phyloP scores from a whole-genome alignment of 2,113 vertebrate genomes.

The Rhynchomys soricoides region DNA sequence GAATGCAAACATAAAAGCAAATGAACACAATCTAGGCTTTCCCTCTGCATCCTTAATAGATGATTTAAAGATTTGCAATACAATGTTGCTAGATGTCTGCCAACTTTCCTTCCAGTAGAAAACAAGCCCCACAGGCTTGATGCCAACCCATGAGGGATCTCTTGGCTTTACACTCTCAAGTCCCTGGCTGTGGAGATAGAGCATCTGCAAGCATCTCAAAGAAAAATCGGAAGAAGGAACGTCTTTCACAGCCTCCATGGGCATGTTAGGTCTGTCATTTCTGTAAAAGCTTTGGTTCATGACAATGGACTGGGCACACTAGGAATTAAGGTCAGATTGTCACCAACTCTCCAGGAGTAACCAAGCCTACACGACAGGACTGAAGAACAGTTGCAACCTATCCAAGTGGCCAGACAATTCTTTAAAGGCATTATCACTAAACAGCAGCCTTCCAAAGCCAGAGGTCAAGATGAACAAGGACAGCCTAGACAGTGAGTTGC shows the following conservation, averaged over 20 bases:
- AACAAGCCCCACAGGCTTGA: too few relatives aligned
- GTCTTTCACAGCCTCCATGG: background rate
- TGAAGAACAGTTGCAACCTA: background rate
- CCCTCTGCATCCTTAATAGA: fast-evolving
- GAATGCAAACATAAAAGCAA: background rate
- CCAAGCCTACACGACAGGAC: background rate
- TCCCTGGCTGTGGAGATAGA: background rate
- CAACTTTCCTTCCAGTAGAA: background rate
- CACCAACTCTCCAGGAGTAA: background rate
- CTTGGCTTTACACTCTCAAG: background rate
- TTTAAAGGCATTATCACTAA: background rate
- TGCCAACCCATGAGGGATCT: background rate
- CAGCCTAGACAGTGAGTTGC: slow-evolving; percentile 17
- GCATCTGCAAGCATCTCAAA: background rate
- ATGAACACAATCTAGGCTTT: background rate
- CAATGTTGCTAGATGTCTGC: background rate
- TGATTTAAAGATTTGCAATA: background rate
- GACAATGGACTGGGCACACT: background rate
- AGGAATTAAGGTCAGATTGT: background rate
- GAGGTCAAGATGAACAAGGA: slow-evolving; percentile 68
- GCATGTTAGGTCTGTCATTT: background rate
- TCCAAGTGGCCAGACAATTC: background rate
- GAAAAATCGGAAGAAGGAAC: background rate
- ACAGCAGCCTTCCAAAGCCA: slow-evolving; percentile 43
- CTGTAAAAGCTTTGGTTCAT: background rate